Base-by-base conservation (phyloP, 2,888 invertebrate genomes). In the Argyresthia goedartella region DNA sequence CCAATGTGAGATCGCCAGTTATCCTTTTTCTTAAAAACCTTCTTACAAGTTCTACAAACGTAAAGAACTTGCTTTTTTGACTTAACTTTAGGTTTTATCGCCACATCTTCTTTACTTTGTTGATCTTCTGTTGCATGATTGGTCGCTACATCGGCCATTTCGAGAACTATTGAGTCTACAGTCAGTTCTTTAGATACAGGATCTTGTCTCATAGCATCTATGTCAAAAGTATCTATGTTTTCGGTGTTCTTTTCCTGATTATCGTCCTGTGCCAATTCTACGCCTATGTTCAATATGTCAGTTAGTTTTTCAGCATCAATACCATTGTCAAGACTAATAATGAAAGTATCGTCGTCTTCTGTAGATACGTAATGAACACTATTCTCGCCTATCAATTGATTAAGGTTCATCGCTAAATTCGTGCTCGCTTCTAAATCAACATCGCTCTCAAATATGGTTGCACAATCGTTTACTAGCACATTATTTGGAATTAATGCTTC, bases 371-470 rank as follows among this genome's bases (percentile, higher is more conserved):
- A 86, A 48, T 85, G 84, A 1, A 86, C 86, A 53, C 60, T 77
- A 55, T 86, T 86, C 53, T 85, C 87, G 0, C 82, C 84, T 1
- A 86, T 86, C 10, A 86, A 55, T 54, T 85, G 86, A 53, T 82
- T 86, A n/a, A 86, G 61, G 62, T 86, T 85, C 0, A 81, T 84
- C 0, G 86, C 81, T 54, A 86, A 63, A 61, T 79, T 81, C 0
- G 81, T 76, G 56, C 86, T 86, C 0, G 80, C 78, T 64, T 86
- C 86, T 53, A 86, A 71, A 61, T 86, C 86, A 0, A 86, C 82
- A 54, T 86, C 86, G 36, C 76, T 84, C 60, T 86, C 86, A 52
- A 86, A 86, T 61, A 86, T 86, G 1, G 86, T 86, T 0, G 84
- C 71, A 53, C 86, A 85, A 56, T 84, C 86, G 39, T 77, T 76